Percentiles rank a stretch among this genome's conserved stretches.
phyloP scores from a whole-genome alignment of 2,888 invertebrate genomes.

The Alloplasta piceator region DNA sequence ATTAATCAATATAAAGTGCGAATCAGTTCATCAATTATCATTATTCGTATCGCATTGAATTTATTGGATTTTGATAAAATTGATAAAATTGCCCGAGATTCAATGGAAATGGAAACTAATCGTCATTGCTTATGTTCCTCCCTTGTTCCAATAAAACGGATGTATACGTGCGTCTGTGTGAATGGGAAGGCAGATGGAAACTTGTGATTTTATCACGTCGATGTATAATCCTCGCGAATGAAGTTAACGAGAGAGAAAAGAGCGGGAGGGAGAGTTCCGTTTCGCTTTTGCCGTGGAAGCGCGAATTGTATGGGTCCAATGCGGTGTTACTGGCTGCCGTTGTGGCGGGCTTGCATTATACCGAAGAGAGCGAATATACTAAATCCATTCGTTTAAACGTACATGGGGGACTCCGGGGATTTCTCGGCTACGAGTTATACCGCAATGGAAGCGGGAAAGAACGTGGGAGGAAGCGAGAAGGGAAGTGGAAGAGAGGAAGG shows the following conservation, averaged over 20 bases:
- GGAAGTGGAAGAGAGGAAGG: not conserved
- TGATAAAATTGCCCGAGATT: too few relatives aligned
- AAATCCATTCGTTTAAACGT: not conserved
- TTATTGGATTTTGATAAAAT: too few relatives aligned
- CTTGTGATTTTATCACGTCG: slow-evolving; percentile 46
- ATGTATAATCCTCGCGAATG: slow-evolving; percentile 39
- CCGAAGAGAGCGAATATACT: slow-evolving; percentile 15
- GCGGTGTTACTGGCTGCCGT: slow-evolving; percentile 6
- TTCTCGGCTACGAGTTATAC: not conserved
- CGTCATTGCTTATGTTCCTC: too few relatives aligned
- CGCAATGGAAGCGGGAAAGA: not conserved
- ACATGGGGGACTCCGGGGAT: slow-evolving; percentile 4
- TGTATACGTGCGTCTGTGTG: not conserved
- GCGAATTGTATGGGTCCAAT: not conserved
- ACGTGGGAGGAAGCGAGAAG: not conserved
- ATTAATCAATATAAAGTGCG: too few relatives aligned
- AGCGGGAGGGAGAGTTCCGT: slow-evolving; percentile 14
- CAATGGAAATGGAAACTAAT: too few relatives aligned
- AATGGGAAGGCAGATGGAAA: slow-evolving; percentile 22
- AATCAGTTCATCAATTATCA: too few relatives aligned
- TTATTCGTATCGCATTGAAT: too few relatives aligned
- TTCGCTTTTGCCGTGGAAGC: not conserved
- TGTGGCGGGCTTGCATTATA: slow-evolving; percentile 30
- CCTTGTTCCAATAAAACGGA: not conserved
- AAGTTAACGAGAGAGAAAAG: slow-evolving; percentile 30